phyloP scores from a whole-genome alignment of 2,888 invertebrate species.

The Argyresthia albistria region DNA sequence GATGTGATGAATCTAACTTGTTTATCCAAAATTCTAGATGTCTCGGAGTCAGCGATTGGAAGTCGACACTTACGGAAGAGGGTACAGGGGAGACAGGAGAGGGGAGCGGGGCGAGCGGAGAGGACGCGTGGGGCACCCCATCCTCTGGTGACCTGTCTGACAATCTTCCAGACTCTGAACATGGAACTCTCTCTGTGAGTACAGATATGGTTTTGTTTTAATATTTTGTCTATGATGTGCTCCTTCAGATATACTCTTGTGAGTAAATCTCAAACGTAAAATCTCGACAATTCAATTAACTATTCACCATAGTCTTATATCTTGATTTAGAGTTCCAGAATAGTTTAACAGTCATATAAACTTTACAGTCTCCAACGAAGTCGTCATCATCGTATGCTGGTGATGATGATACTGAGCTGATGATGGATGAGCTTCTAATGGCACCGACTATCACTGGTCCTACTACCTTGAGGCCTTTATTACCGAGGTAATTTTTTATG shows the following conservation, averaged over 20 bases:
- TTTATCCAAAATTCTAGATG: conserved; percentile 27
- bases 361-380: conserved; percentile 74
- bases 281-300: too few species aligned
- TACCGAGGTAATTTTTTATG: conserved; percentile 70
- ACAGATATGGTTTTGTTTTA: neutral
- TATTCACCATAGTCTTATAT: too few species aligned
- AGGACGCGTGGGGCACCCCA: conserved; percentile 92
- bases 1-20: too few species aligned
- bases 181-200: conserved; percentile 74
- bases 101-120: conserved; percentile 88
- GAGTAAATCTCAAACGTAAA: too few species aligned
- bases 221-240: too few species aligned
- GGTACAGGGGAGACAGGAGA: conserved; percentile 75
- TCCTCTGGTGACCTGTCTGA: conserved; percentile 89
- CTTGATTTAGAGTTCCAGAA: too few species aligned
- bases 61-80: conserved; percentile 73
- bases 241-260: too few species aligned
- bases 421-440: conserved; percentile 87
- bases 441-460: conserved; percentile 84
- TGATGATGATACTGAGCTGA: conserved; percentile 83
- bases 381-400: conserved; percentile 78
- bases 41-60: conserved; percentile 74
- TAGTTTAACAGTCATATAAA: neutral
- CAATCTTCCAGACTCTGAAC: conserved; percentile 79
- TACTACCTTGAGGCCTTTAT: conserved; percentile 76